These are phyloP conservation scores for Telmatherina bonti DNA, from an alignment of 2,797 vertebrate species.

Conservation along the genomic window DNA sequence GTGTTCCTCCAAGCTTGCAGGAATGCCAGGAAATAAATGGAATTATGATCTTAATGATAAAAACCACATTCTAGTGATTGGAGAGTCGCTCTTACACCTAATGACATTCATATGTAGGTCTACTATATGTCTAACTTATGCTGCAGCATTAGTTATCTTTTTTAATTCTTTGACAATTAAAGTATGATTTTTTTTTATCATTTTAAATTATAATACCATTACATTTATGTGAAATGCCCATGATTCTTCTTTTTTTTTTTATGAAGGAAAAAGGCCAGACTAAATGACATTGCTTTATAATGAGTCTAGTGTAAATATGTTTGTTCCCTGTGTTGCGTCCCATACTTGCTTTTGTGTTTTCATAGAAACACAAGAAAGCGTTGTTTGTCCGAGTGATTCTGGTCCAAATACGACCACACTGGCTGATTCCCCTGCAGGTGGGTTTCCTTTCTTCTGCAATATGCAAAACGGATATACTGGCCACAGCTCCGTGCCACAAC, in stretches of 20 bases:
- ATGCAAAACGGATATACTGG: background rate
- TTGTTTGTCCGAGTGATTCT: background rate
- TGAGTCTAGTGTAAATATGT: background rate
- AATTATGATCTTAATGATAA: too few relatives aligned
- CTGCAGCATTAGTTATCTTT: background rate
- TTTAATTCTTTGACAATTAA: background rate
- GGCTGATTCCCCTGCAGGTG: conserved; percentile 26
- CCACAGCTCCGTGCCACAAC: conserved; percentile 41
- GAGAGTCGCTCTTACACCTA: background rate
- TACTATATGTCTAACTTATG: background rate
- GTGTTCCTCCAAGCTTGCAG: too few relatives aligned
- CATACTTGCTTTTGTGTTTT: conserved; percentile 10
- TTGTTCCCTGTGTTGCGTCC: background rate
- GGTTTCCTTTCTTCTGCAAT: conserved; percentile 48
- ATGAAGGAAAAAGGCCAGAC: background rate
- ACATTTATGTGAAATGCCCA: background rate
- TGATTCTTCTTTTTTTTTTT: too few relatives aligned
- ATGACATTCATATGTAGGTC: background rate
- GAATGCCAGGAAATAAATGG: too few relatives aligned
- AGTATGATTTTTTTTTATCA: background rate
- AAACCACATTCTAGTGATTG: too few relatives aligned
- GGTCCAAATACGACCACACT: background rate
- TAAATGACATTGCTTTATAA: background rate
- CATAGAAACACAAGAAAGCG: background rate
- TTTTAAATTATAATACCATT: background rate